These are phyloP conservation scores for Patagioenas fasciata DNA, from an alignment of 2,113 vertebrate genomes.

Conservation along the genomic window DNA sequence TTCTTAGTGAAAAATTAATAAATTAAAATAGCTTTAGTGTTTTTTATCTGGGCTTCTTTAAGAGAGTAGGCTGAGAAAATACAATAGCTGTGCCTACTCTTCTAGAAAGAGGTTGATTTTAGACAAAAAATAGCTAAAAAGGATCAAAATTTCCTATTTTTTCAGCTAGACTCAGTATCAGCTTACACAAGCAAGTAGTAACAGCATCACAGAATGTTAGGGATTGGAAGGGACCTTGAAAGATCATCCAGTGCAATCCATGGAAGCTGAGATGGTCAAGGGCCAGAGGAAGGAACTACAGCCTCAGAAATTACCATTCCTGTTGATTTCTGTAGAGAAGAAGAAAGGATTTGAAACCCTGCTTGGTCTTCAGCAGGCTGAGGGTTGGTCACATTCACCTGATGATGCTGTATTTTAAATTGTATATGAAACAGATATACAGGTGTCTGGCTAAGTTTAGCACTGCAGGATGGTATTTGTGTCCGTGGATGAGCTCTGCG, in stretches of 20 bases:
- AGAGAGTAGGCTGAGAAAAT: not conserved
- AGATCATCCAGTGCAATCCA: no score
- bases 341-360: not conserved
- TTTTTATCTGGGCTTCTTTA: not conserved
- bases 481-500: not conserved
- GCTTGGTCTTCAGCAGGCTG: not conserved
- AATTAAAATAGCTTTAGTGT: not conserved
- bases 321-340: not conserved
- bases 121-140: not conserved
- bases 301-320: not conserved
- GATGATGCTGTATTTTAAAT: not conserved
- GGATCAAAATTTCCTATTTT: not conserved
- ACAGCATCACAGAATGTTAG: not conserved
- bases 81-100: not conserved
- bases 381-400: not conserved
- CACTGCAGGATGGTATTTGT: not conserved
- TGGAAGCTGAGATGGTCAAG: not conserved
- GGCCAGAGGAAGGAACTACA: not conserved
- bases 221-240: no score
- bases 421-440: not conserved
- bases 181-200: not conserved
- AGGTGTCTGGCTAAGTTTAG: not conserved
- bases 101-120: not conserved
- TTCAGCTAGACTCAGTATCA: not conserved
- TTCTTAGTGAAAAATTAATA: not conserved